These are phyloP conservation scores for Cydia pomonella DNA, from an alignment of 1,140 invertebrate species.

Conservation along the genomic window DNA sequence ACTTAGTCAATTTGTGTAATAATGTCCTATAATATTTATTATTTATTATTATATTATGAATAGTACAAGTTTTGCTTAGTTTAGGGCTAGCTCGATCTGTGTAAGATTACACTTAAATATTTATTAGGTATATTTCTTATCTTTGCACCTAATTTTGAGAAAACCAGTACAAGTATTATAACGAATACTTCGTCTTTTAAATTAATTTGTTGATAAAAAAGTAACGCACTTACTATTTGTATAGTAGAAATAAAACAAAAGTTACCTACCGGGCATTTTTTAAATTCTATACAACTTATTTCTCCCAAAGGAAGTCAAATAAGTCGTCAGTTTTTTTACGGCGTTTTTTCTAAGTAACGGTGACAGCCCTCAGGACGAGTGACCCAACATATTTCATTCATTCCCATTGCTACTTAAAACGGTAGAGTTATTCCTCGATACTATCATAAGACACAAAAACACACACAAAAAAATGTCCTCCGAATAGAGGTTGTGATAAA, in stretches of 20 bases:
- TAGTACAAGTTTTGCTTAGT: too few relatives aligned
- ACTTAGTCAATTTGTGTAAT: too few relatives aligned
- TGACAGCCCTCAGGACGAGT: constrained; percentile 26
- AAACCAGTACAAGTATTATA: too few relatives aligned
- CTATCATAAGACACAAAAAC: constrained; percentile 63
- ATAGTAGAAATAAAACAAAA: not conserved
- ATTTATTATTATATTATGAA: too few relatives aligned
- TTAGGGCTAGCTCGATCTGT: too few relatives aligned
- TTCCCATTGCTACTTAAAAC: constrained; percentile 69
- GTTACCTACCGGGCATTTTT: not conserved
- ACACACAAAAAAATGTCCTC: constrained; percentile 42
- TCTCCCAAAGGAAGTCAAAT: constrained; percentile 13
- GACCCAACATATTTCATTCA: constrained; percentile 66
- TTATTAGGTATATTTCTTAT: too few relatives aligned
- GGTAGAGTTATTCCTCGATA: constrained; percentile 65
- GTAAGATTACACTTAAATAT: too few relatives aligned
- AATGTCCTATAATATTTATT: too few relatives aligned
- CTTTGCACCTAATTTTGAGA: too few relatives aligned
- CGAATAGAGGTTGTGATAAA: constrained; percentile 35
- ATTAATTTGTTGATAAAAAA: too few relatives aligned
- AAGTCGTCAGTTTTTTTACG: not conserved
- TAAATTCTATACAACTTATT: constrained; percentile 9
- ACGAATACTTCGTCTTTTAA: not conserved
- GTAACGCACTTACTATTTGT: too few relatives aligned
- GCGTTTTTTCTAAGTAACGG: not conserved